Evolutionary conservation across 1,140 invertebrate species (phyloP).

Genomic region (Polyergus mexicanus): DNA sequence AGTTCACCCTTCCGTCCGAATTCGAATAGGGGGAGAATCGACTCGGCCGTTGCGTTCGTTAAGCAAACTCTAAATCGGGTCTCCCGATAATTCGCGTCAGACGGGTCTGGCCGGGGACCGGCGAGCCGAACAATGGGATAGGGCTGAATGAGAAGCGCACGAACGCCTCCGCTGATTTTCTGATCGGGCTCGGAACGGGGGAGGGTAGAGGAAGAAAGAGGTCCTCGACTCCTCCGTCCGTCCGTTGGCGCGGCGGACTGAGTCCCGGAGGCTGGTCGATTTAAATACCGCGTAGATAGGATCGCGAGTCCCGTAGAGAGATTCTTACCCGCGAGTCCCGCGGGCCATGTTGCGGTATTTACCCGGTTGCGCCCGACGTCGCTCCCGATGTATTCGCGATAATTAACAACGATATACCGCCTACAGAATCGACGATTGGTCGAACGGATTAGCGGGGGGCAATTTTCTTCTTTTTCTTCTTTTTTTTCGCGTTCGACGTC

Average conservation of each 20-base stretch:
- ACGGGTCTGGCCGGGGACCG: conserved; percentile 36
- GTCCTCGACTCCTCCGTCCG: conserved; percentile 62
- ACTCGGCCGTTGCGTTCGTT: conserved; percentile 20
- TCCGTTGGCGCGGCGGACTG: conserved; percentile 64
- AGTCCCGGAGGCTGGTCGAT: conserved; percentile 72
- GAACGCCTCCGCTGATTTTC: conserved; percentile 69
- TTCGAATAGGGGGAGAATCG: background rate
- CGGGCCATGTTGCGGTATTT: conserved; percentile 7
- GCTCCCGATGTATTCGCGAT: conserved; percentile 19
- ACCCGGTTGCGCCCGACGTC: conserved; percentile 57
- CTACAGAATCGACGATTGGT: conserved; percentile 39
- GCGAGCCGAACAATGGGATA: background rate
- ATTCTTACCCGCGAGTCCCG: conserved; percentile 44
- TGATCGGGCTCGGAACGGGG: conserved; percentile 64
- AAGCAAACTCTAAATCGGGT: conserved; percentile 44
- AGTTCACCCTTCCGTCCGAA: background rate
- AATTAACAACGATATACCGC: conserved; percentile 33
- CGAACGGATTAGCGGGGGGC: background rate
- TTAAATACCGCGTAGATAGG: conserved; percentile 74
- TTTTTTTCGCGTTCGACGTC: background rate
- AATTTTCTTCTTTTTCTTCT: too few species aligned
- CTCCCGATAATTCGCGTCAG: conserved; percentile 50
- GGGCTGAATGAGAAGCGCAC: conserved; percentile 67
- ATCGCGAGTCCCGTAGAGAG: conserved; percentile 61
- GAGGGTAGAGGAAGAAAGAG: conserved; percentile 59